Evolutionary conservation across 1,140 invertebrate genomes (phyloP), one percentile per base, ranked within the genome.

Genomic region (Pseudoatta argentina): DNA sequence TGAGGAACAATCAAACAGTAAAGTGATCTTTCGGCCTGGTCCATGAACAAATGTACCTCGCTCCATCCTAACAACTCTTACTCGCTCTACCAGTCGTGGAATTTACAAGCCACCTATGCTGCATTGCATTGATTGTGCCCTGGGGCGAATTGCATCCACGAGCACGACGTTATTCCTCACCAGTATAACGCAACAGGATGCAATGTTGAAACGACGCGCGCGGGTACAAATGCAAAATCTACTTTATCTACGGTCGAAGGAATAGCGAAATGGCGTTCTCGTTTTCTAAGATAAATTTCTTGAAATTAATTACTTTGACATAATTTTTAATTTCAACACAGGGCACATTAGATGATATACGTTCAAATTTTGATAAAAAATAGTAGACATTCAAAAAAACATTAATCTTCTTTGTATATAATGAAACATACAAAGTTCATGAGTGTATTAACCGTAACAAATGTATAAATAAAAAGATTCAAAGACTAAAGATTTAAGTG

Each of bases 91-190:
- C 44, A 82, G 55, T 63, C 71, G 18, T 67, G 64, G 88, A 89
- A 90, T 87, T 89, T 87, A 51, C 89, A 87, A 87, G 57, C 24
- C 51, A 72, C 21, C 64, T 57, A 61, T 27, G 78, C 77, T 81
- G 44, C 75, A 48, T 87, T 82, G 81, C 88, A 89, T 89, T 89
- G 88, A 90, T 90, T 90, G 66, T 81, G 57, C 59, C 86, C 86
- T 73, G 72, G 57, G 85, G 88, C 86, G 81, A 88, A 90, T 90
- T 85, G 76, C 76, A 61, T 86, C 75, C 71, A 53, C 76, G 66
- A 39, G 71, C 85, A 85, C 27, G 85, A 73, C 48, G 75, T 51
- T 75, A 88, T 87, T 86, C 67, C 86, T 64, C 67, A 51, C 21
- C 48, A 30, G n/a, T 69, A 66, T 55, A 81, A 82, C 61, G 79